Evolutionary conservation across 1,140 invertebrate species (phyloP).

Genomic region (Heliconius hewitsoni): DNA sequence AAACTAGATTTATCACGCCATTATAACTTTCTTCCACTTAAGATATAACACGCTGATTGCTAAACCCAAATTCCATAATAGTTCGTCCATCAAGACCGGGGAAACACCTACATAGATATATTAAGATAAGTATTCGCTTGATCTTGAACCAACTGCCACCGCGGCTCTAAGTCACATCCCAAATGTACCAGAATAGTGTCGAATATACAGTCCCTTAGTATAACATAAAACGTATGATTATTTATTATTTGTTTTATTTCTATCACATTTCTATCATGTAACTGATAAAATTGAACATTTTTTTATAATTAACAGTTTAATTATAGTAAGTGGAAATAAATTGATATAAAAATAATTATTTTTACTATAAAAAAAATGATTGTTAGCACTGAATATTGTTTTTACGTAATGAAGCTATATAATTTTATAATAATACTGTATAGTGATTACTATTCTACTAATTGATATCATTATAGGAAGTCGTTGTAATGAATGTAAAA

Average conservation of each 20-base stretch:
- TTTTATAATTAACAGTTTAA: no score
- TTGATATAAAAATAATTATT: no score
- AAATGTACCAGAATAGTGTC: neutral
- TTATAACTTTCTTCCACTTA: no score
- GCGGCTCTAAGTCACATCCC: neutral
- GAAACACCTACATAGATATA: neutral
- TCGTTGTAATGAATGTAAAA: neutral
- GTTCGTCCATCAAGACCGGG: neutral
- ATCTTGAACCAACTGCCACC: neutral
- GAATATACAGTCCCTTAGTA: no score
- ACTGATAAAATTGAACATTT: no score
- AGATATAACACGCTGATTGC: neutral
- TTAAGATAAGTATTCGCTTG: neutral
- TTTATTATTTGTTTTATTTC: no score
- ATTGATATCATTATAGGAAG: neutral
- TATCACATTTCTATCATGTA: no score
- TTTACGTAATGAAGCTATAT: neutral
- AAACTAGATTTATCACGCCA: neutral
- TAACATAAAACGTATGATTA: no score
- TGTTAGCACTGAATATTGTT: neutral
- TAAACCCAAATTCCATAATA: neutral
- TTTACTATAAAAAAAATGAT: no score
- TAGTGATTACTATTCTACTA: neutral
- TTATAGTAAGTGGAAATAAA: no score
- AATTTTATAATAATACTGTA: neutral